phyloP scores from a whole-genome alignment of 2,113 vertebrate species.

The Amblyopsis rosae region DNA sequence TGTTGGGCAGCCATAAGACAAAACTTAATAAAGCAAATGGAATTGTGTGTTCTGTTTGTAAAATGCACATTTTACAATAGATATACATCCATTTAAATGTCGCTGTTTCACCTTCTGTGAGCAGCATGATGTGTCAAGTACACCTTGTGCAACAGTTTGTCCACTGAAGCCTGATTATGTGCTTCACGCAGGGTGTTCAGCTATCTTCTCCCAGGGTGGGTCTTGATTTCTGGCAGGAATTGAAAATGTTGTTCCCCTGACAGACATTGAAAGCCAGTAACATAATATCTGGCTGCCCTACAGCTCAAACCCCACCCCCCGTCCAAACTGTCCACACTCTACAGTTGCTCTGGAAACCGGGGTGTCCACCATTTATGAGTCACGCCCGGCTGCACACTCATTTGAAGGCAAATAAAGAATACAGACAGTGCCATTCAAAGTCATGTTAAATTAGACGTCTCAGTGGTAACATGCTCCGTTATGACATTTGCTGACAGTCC shows the following conservation, averaged over 20 bases:
- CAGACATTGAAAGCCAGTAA: conserved; percentile 35
- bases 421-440: conserved; percentile 23
- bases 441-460: conserved; percentile 12
- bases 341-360: background rate
- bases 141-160: background rate
- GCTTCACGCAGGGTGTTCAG: conserved; percentile 23
- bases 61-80: conserved; percentile 34
- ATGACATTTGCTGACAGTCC: conserved; percentile 32
- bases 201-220: conserved; percentile 46
- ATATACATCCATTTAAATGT: conserved; percentile 30
- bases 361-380: conserved; percentile 7
- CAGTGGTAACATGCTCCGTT: conserved; percentile 25
- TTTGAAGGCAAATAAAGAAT: conserved; percentile 6
- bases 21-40: conserved; percentile 42
- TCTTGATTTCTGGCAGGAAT: conserved; percentile 45
- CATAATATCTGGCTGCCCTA: conserved; percentile 30
- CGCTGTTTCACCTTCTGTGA: background rate
- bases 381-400: background rate
- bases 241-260: conserved; percentile 45
- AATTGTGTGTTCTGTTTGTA: conserved; percentile 28
- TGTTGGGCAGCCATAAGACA: conserved; percentile 63
- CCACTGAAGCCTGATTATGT: background rate
- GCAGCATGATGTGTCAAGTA: conserved; percentile 16
- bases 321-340: background rate
- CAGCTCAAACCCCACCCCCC: conserved; percentile 16